A percentile compares a stretch with the other conserved stretches of the same genome.
phyloP scores from a whole-genome alignment of 1,140 invertebrate species.

The Pogonognathellus flavescens region DNA sequence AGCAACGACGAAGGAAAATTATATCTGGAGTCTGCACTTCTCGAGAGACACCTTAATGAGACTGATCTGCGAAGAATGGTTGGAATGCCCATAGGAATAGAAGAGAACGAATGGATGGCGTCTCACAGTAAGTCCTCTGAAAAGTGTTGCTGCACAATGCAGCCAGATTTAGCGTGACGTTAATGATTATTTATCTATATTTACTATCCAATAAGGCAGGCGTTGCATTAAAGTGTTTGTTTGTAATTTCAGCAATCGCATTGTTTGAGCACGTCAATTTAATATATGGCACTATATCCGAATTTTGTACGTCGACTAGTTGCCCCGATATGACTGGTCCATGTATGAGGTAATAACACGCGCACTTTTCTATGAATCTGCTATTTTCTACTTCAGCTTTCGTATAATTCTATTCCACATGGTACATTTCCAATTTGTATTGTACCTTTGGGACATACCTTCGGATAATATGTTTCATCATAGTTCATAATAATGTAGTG shows the following conservation, averaged over 20 bases:
- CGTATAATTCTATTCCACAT: too few relatives aligned
- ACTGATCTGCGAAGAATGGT: conserved; percentile 92
- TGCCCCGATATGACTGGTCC: conserved; percentile 97
- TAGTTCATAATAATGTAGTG: too few relatives aligned
- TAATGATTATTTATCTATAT: too few relatives aligned
- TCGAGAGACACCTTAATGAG: conserved; percentile 93
- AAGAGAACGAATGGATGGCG: conserved; percentile 98
- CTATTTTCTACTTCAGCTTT: not conserved
- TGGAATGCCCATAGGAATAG: conserved; percentile 91
- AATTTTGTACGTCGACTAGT: conserved; percentile 94
- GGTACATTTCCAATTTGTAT: too few relatives aligned
- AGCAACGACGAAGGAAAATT: conserved; percentile 90
- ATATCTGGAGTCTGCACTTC: conserved; percentile 92
- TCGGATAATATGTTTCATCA: too few relatives aligned
- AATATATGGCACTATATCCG: conserved; percentile 96
- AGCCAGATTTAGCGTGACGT: too few relatives aligned
- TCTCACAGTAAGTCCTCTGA: conserved; percentile 87
- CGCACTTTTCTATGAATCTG: not conserved
- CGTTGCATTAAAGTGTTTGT: too few relatives aligned
- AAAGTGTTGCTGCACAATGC: too few relatives aligned
- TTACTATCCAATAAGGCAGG: too few relatives aligned
- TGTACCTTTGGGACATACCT: too few relatives aligned
- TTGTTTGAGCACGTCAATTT: conserved; percentile 98
- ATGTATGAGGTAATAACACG: conserved; percentile 81
- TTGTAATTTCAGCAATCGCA: conserved; percentile 81